phyloP scores from a whole-genome alignment of 1,140 invertebrate genomes.

The Heliconius nattereri region DNA sequence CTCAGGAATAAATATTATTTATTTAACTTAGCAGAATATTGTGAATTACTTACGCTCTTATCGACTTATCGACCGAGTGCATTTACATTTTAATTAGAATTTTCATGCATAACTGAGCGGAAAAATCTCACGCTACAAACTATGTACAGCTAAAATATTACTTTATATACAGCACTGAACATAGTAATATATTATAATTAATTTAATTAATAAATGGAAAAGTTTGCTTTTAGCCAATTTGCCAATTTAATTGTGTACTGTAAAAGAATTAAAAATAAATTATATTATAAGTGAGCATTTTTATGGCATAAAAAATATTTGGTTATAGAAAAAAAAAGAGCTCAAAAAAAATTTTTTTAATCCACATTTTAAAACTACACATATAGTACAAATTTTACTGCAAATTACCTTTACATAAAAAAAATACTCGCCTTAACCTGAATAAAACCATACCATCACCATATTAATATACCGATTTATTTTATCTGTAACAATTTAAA shows the following conservation, averaged over 20 bases:
- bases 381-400: too few species aligned
- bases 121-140: conserved; percentile 11
- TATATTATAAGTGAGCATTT: neutral
- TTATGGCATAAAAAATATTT: neutral
- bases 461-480: neutral
- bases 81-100: neutral
- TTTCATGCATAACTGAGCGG: conserved; percentile 12
- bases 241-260: too few species aligned
- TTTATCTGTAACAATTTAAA: conserved; percentile 28
- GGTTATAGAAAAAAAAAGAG: too few species aligned
- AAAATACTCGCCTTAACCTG: neutral
- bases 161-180: neutral
- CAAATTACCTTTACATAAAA: too few species aligned
- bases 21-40: neutral
- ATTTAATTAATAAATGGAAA: too few species aligned
- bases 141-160: conserved; percentile 7
- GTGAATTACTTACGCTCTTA: neutral
- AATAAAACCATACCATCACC: neutral
- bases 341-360: too few species aligned
- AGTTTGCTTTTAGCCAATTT: too few species aligned
- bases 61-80: neutral
- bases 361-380: too few species aligned
- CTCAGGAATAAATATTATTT: too few species aligned
- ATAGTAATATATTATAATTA: too few species aligned
- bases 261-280: too few species aligned